Conservation (phyloP, 2,888 invertebrate species). For the Zootermopsis nevadensis region DNA sequence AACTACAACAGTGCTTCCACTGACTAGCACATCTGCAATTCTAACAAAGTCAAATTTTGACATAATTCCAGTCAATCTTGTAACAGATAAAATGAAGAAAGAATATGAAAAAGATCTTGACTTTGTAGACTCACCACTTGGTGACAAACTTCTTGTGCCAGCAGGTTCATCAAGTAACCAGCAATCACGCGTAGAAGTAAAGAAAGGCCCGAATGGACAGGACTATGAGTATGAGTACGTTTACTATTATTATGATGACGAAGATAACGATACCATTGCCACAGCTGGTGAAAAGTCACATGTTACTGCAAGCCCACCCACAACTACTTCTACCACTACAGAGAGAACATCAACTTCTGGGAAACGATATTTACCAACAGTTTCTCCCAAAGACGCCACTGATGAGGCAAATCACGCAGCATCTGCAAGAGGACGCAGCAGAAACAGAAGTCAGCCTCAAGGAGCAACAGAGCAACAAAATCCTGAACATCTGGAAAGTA, state of each 20-base stretch:
- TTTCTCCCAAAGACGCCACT: conserved; percentile 44
- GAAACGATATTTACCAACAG: conserved; percentile 35
- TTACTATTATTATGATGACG: conserved; percentile 90
- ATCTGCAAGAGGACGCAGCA: conserved; percentile 35
- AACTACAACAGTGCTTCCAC: conserved; percentile 35
- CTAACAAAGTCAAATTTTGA: conserved; percentile 48
- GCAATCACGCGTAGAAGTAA: conserved; percentile 82
- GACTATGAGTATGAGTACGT: conserved; percentile 94
- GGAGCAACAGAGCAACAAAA: conserved; percentile 23
- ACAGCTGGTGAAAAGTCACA: background rate
- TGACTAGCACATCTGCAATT: conserved; percentile 21
- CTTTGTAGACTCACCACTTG: conserved; percentile 57
- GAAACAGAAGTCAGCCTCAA: conserved; percentile 45
- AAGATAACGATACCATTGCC: conserved; percentile 64
- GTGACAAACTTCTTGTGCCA: conserved; percentile 56
- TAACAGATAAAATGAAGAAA: conserved; percentile 35
- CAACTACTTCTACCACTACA: conserved; percentile 61
- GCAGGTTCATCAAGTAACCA: conserved; percentile 57
- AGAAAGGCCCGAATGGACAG: conserved; percentile 89
- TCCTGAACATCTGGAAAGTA: conserved; percentile 38
- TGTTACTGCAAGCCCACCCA: conserved; percentile 56
- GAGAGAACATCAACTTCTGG: conserved; percentile 46
- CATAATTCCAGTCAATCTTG: conserved; percentile 53
- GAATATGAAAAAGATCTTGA: conserved; percentile 55
- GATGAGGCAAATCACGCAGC: conserved; percentile 43